Percentiles rank a stretch among this genome's conserved stretches.
These are phyloP conservation scores for Typhlichthys subterraneus DNA, from an alignment of 2,797 vertebrate genomes.

Conservation along the genomic window DNA sequence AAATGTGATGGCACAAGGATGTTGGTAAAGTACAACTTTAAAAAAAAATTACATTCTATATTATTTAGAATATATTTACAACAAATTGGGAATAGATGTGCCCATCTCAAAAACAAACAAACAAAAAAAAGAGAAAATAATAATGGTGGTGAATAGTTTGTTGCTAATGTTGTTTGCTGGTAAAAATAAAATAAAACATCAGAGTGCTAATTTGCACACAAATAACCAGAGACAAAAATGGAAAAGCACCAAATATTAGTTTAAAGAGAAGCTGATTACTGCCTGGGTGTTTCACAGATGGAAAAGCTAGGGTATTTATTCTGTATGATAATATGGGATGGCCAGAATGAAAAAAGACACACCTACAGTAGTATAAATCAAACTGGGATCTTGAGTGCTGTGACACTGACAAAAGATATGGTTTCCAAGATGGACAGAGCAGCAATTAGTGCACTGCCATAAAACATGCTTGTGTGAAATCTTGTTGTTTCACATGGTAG, in stretches of 20 bases:
- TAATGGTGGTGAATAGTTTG: too few relatives aligned
- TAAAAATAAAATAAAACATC: constrained; percentile 28
- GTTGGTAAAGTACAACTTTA: too few relatives aligned
- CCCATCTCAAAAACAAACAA: too few relatives aligned
- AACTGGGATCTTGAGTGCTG: constrained; percentile 34
- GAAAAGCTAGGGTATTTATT: constrained; percentile 26
- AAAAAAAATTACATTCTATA: too few relatives aligned
- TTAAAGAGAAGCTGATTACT: constrained; percentile 16
- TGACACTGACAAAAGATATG: constrained; percentile 36
- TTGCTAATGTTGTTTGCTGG: too few relatives aligned
- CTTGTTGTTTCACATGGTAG: too few relatives aligned
- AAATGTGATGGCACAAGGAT: too few relatives aligned
- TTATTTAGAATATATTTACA: too few relatives aligned
- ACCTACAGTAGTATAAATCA: constrained; percentile 50
- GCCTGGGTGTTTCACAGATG: constrained; percentile 21
- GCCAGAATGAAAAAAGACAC: constrained; percentile 34
- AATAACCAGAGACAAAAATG: constrained; percentile 37
- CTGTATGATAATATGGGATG: constrained; percentile 44
- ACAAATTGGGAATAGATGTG: too few relatives aligned
- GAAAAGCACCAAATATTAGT: constrained; percentile 32
- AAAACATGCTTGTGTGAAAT: background rate
- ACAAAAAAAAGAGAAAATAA: too few relatives aligned
- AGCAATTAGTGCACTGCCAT: constrained; percentile 49
- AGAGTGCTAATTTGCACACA: constrained; percentile 69
- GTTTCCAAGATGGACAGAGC: constrained; percentile 44